phyloP scores from a whole-genome alignment of 2,113 vertebrate genomes.

The Caranx ignobilis region DNA sequence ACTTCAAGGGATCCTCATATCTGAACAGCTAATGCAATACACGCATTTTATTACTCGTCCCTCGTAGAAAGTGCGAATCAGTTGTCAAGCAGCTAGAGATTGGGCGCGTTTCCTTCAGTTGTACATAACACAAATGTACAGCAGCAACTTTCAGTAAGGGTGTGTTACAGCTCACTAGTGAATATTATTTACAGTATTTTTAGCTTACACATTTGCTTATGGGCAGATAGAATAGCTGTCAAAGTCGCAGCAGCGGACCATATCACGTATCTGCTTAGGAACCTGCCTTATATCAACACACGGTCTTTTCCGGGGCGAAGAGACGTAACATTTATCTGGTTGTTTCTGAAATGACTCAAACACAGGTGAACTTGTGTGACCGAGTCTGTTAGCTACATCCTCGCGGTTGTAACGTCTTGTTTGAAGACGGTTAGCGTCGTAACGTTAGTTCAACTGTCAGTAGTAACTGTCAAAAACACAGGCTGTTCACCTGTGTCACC shows the following conservation, averaged over 20 bases:
- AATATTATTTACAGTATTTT: too few species aligned
- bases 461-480: conserved; percentile 13
- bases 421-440: not conserved
- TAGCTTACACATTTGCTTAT: not conserved
- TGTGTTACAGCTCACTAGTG: not conserved
- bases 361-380: not conserved
- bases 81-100: not conserved
- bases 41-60: not conserved
- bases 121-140: not conserved
- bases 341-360: not conserved
- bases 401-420: not conserved
- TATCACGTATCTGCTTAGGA: not conserved
- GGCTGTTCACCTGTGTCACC: not conserved
- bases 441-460: not conserved
- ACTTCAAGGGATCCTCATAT: not conserved
- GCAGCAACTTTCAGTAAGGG: not conserved
- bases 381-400: not conserved
- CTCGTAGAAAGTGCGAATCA: not conserved
- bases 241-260: not conserved
- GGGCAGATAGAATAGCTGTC: not conserved
- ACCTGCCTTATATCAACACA: not conserved
- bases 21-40: not conserved
- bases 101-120: too few species aligned
- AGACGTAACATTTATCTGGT: not conserved
- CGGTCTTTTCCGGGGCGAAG: not conserved